A percentile compares a stretch with the other conserved stretches of the same genome.
phyloP scores from a whole-genome alignment of 30 jellyfish, hydroid and myxozoan species.

The Aurelia coerulea region DNA sequence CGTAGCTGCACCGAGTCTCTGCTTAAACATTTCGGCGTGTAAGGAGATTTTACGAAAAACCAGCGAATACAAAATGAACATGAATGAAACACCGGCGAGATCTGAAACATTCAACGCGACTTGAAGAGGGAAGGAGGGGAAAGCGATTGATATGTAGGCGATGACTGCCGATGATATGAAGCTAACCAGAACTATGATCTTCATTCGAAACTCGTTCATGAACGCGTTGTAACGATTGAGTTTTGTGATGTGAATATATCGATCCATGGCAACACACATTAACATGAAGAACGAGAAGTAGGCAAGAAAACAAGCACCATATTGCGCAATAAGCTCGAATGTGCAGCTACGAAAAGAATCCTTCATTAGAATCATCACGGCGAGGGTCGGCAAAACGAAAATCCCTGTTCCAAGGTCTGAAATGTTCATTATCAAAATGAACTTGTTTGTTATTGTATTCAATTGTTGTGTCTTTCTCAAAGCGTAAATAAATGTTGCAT shows the following conservation, averaged over 20 bases:
- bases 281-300: constrained; percentile 55
- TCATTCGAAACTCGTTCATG: constrained; percentile 7
- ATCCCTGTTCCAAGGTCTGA: constrained; percentile 42
- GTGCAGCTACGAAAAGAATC: constrained; percentile 23
- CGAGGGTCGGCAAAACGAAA: constrained; percentile 16
- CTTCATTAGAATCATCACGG: background rate
- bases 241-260: constrained; percentile 23
- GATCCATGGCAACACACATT: constrained; percentile 48
- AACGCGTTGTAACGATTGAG: background rate
- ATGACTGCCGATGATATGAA: constrained; percentile 6
- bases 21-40: background rate
- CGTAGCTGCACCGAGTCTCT: background rate
- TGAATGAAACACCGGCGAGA: background rate
- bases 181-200: background rate
- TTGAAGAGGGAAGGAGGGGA: constrained; percentile 36
- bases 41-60: constrained; percentile 16
- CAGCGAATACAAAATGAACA: constrained; percentile 4
- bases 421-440: constrained; percentile 20
- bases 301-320: constrained; percentile 4
- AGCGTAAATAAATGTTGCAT: constrained; percentile 24
- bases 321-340: constrained; percentile 17
- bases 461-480: constrained; percentile 29
- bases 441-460: background rate
- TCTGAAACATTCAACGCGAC: background rate
- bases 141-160: constrained; percentile 3